Evolutionary conservation across 2,797 vertebrate genomes (phyloP).

Genomic region (Eleutherodactylus coqui): DNA sequence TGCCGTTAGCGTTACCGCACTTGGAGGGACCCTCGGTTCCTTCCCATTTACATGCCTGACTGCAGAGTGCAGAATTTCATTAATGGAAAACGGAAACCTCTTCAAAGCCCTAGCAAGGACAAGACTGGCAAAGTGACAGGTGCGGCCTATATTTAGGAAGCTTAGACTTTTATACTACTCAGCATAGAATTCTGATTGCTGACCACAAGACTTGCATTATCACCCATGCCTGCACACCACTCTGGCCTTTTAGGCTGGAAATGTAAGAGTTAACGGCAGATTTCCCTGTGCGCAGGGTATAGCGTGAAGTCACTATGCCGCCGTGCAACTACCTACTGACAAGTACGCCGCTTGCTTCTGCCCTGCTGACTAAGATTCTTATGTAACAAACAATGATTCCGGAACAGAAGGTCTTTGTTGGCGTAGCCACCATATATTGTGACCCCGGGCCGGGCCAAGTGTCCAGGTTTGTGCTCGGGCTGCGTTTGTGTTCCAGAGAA

Average conservation of each 20-base stretch:
- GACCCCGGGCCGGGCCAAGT: background rate
- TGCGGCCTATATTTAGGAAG: conserved; percentile 58
- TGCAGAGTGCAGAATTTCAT: conserved; percentile 52
- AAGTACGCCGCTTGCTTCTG: background rate
- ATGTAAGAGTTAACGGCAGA: background rate
- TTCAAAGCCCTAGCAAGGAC: conserved; percentile 62
- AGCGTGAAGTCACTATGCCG: background rate
- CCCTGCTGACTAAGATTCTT: background rate
- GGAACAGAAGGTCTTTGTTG: conserved; percentile 4
- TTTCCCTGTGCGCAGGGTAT: background rate
- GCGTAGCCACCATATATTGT: background rate
- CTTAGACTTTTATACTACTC: conserved; percentile 47
- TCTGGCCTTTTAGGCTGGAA: background rate
- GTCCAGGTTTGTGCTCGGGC: background rate
- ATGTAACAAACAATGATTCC: background rate
- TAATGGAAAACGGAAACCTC: conserved; percentile 64
- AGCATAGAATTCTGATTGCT: conserved; percentile 53
- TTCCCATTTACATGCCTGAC: conserved; percentile 26
- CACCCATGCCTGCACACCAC: background rate
- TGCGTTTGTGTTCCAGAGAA: conserved; percentile 12
- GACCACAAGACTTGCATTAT: conserved; percentile 36
- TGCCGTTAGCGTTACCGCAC: background rate
- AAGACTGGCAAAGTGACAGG: conserved; percentile 63
- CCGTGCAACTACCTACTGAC: background rate
- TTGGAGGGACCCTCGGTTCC: conserved; percentile 34